Percentiles rank a stretch among this genome's conserved stretches.
Evolutionary conservation across 1,140 invertebrate species (phyloP).

Genomic region (Heliothis subflexa): DNA sequence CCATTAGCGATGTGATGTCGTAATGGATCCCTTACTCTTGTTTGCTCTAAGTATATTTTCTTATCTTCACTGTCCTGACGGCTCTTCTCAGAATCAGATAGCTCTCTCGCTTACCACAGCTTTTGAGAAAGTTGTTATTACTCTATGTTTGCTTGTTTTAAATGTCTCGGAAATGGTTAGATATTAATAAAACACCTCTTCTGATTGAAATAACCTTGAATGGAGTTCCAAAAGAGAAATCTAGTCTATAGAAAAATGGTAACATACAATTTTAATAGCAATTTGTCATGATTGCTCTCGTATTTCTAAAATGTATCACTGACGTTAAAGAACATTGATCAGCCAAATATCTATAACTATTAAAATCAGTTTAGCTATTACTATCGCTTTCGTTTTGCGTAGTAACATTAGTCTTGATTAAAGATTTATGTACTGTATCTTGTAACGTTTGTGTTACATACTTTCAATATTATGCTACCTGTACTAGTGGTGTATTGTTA

Average conservation of each 20-base stretch:
- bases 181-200: constrained; percentile 9
- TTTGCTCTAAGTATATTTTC: constrained; percentile 41
- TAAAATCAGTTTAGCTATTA: neutral
- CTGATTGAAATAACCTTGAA: neutral
- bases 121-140: constrained; percentile 35
- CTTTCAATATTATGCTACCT: neutral
- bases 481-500: too few relatives aligned
- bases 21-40: constrained; percentile 39
- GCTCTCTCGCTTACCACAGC: neutral
- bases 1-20: constrained; percentile 49
- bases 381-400: constrained; percentile 18
- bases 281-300: constrained; percentile 39
- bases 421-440: neutral
- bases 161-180: neutral
- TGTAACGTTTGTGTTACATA: neutral
- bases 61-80: constrained; percentile 12
- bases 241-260: constrained; percentile 29
- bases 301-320: constrained; percentile 24
- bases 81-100: constrained; percentile 17
- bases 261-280: constrained; percentile 36
- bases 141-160: neutral
- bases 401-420: neutral
- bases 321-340: constrained; percentile 1
- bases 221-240: constrained; percentile 36
- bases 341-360: constrained; percentile 18